These are phyloP conservation scores for Liodrosophila aerea DNA, from an alignment of 2,888 invertebrate species.

Conservation along the genomic window DNA sequence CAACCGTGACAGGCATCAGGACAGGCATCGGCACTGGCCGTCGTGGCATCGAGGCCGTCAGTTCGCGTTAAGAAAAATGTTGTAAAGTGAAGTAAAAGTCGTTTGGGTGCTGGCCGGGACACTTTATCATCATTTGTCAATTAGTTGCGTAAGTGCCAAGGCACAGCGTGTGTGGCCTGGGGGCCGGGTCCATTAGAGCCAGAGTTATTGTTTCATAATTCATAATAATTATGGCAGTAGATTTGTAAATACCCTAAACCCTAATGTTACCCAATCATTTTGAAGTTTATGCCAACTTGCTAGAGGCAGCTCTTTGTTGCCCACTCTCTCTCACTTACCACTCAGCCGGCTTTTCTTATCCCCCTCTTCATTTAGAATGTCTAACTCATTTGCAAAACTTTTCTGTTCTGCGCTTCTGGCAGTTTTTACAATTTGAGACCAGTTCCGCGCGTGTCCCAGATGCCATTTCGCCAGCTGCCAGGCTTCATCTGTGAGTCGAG, in stretches of 20 bases:
- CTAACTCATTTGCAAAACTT: conserved; percentile 54
- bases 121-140: conserved; percentile 77
- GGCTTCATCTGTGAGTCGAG: conserved; percentile 4
- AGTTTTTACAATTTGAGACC: conserved; percentile 52
- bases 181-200: conserved; percentile 58
- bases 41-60: conserved; percentile 25
- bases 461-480: conserved; percentile 10
- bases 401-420: conserved; percentile 47
- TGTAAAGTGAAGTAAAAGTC: conserved; percentile 36
- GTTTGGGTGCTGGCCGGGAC: conserved; percentile 46
- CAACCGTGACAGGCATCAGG: neutral
- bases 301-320: conserved; percentile 6
- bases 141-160: conserved; percentile 56
- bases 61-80: conserved; percentile 44
- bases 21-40: neutral
- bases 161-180: conserved; percentile 18
- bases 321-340: neutral
- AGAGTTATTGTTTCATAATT: conserved; percentile 60
- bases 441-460: conserved; percentile 38
- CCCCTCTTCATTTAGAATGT: conserved; percentile 20
- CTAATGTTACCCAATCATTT: conserved; percentile 39
- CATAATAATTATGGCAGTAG: conserved; percentile 69
- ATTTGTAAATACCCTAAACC: conserved; percentile 48
- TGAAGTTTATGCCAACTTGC: conserved; percentile 41
- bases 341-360: neutral